A percentile compares a stretch with the other conserved stretches of the same genome.
Conservation (phyloP, 2,888 invertebrate genomes). For the Dynastes tityus region DNA sequence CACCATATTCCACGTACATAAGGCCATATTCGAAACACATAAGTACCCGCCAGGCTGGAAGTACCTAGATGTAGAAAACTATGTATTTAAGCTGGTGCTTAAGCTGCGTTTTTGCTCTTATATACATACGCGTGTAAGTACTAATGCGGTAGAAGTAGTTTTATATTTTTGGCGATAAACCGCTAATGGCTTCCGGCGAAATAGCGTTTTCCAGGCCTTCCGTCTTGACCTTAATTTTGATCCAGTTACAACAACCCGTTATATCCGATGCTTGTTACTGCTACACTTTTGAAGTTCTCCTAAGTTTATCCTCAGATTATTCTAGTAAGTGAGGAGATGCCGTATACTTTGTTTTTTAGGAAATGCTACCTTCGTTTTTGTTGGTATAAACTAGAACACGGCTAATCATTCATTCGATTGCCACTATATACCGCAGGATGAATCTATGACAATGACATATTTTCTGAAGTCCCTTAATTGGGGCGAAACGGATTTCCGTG, state of each 20-base stretch:
- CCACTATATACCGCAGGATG: no score
- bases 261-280: conserved; percentile 31
- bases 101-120: neutral
- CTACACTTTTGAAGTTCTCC: conserved; percentile 33
- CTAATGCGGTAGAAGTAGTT: conserved; percentile 12
- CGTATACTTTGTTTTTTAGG: neutral
- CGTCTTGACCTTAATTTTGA: conserved; percentile 43
- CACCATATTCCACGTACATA: conserved; percentile 37
- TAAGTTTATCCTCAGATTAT: neutral
- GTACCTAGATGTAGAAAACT: neutral
- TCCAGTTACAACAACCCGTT: conserved; percentile 39
- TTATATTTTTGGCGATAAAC: conserved; percentile 36
- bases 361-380: neutral
- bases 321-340: neutral
- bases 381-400: no score
- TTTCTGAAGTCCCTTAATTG: no score
- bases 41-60: neutral
- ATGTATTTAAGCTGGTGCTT: no score
- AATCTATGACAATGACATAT: no score
- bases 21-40: conserved; percentile 16
- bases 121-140: conserved; percentile 12
- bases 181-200: conserved; percentile 27
- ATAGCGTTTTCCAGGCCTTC: conserved; percentile 21
- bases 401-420: no score
- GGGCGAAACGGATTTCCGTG: no score